Evolutionary conservation across 2,113 vertebrate species (phyloP), one percentile per base, ranked within the genome.

Genomic region (Kryptolebias marmoratus): DNA sequence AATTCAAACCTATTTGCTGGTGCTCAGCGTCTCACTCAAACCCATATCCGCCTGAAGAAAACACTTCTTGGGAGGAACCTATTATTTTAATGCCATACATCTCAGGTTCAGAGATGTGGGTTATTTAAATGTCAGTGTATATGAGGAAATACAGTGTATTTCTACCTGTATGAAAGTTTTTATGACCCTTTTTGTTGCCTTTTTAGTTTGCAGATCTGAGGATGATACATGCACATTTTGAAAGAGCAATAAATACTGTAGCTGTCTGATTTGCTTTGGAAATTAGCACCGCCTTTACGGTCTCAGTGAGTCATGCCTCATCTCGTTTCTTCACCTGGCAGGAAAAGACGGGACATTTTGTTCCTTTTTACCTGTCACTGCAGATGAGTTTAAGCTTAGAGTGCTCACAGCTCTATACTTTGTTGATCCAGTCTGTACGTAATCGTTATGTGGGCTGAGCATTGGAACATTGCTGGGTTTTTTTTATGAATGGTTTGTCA

Each of bases 291-390:
- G 68, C 54, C 71, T 77, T 62, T 50, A 50, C 50, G 11, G 16
- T 68, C 77, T 63, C 30, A 47, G 55, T 72, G 72, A 87, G 71
- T 90, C 88, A 78, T 89, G 84, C 84, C 75, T 78, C 39, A 36
- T 91, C 82, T 87, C 77, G 60, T 86, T 82, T 63, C 7, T 36
- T 58, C 44, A 70, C 73, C 73, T 83, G 83, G 80, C 75, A 87
- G 42, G 80, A 72, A 1, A 36, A 63, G 42, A 63, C 80, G 73
- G 80, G 57, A 16, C 77, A 80, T 81, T 55, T 50, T 68, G 64
- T 62, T 80, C 87, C 83, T 81, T 50, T 42, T 42, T 52, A 52
- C 79, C 71, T 73, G 76, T 69, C 71, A 64, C 60, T 55, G 71
- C 74, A 69, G 65, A 76, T 70, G 79, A 68, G 42, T 54, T 66